Percentiles rank a stretch among this genome's conserved stretches.
phyloP scores from a whole-genome alignment of 2,113 vertebrate species.

The Mungos mungo region DNA sequence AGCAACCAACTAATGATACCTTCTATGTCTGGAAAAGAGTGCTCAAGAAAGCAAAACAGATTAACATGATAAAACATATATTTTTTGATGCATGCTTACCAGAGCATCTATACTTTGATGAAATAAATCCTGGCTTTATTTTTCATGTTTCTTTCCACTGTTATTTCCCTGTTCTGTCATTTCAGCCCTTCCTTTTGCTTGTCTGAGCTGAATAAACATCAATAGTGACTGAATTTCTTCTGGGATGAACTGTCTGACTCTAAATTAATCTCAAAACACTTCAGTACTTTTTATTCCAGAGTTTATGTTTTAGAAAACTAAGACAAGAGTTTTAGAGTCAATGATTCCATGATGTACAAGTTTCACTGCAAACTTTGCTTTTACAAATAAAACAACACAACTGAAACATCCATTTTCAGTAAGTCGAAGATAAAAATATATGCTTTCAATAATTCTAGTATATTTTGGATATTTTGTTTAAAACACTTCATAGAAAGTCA shows the following conservation, averaged over 20 bases:
- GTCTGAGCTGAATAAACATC: slow-evolving; percentile 24
- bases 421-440: background rate
- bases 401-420: background rate
- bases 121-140: background rate
- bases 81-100: background rate
- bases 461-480: slow-evolving; percentile 1
- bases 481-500: background rate
- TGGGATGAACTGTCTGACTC: background rate
- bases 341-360: background rate
- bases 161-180: background rate
- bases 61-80: background rate
- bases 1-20: background rate
- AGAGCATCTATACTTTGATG: background rate
- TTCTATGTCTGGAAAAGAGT: background rate
- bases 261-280: background rate
- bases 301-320: background rate
- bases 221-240: slow-evolving; percentile 19
- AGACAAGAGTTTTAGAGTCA: background rate
- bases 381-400: background rate
- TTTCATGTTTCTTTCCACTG: background rate
- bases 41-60: background rate
- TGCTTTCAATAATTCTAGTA: background rate
- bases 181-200: slow-evolving; percentile 25
- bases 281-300: background rate
- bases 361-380: background rate